These are phyloP conservation scores for Microcebus ravelobensis DNA, from an alignment of 2,113 vertebrate genomes.

Conservation along the genomic window DNA sequence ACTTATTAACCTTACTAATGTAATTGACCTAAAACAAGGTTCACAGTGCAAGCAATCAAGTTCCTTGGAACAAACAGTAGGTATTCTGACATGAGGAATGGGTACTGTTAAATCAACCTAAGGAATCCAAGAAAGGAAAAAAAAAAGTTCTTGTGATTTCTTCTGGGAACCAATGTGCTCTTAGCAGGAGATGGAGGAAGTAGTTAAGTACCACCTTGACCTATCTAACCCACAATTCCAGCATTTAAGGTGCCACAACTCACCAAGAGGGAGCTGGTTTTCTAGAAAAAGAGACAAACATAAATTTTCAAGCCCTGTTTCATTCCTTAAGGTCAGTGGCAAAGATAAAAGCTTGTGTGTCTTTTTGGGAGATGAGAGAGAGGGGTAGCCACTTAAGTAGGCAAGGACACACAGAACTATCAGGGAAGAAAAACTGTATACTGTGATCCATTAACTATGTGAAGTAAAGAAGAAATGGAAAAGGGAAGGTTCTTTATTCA, in stretches of 20 bases:
- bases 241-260: background rate
- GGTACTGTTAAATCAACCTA: background rate
- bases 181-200: background rate
- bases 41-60: background rate
- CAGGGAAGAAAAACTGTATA: background rate
- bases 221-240: background rate
- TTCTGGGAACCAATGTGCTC: constrained; percentile 1
- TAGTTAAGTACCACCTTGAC: background rate
- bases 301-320: background rate
- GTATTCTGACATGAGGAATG: constrained; percentile 44
- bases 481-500: background rate
- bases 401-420: background rate
- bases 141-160: background rate
- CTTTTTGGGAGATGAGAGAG: background rate
- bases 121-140: constrained; percentile 25
- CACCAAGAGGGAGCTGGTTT: background rate
- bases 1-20: constrained; percentile 62
- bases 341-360: background rate
- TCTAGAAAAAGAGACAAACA: background rate
- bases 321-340: background rate
- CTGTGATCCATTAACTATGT: background rate
- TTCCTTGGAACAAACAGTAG: background rate
- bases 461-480: background rate
- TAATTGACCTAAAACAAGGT: constrained; percentile 46
- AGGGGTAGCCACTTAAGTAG: background rate